These are phyloP conservation scores for Heteractis magnifica DNA, from an alignment of 92 coral and sea anemone genomes.

Conservation along the genomic window DNA sequence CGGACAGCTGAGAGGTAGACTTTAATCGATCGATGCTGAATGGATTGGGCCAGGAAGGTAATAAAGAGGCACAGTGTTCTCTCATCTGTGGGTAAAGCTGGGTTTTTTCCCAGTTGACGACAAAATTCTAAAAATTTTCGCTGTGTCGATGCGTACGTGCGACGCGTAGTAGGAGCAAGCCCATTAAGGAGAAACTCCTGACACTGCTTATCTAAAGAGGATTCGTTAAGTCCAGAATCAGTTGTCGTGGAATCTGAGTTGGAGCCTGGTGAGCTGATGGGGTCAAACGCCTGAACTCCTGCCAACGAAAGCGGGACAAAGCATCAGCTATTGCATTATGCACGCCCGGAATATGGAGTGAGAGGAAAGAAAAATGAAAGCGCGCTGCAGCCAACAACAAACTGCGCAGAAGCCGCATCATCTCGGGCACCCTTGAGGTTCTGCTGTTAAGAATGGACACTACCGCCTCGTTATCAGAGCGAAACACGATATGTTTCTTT, in stretches of 20 bases:
- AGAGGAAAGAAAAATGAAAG: conserved; percentile 22
- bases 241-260: conserved; percentile 5
- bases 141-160: conserved; percentile 27
- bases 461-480: conserved; percentile 40
- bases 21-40: neutral
- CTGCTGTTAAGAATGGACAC: neutral
- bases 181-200: neutral
- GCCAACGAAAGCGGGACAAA: no score
- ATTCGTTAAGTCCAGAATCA: conserved; percentile 8
- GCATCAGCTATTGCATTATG: conserved; percentile 48
- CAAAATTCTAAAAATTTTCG: neutral
- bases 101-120: neutral
- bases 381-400: conserved; percentile 26
- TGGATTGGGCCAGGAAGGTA: neutral
- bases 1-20: no score
- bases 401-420: conserved; percentile 20
- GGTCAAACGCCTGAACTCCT: no score
- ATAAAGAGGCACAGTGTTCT: conserved; percentile 14
- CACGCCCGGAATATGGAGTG: conserved; percentile 36
- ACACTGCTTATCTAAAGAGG: conserved; percentile 19
- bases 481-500: conserved; percentile 7
- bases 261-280: neutral
- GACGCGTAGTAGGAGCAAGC: conserved; percentile 18
- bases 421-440: conserved; percentile 13
- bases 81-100: conserved; percentile 29